Conservation (phyloP, 2,797 vertebrate species). For the Arnoldichthys spilopterus region DNA sequence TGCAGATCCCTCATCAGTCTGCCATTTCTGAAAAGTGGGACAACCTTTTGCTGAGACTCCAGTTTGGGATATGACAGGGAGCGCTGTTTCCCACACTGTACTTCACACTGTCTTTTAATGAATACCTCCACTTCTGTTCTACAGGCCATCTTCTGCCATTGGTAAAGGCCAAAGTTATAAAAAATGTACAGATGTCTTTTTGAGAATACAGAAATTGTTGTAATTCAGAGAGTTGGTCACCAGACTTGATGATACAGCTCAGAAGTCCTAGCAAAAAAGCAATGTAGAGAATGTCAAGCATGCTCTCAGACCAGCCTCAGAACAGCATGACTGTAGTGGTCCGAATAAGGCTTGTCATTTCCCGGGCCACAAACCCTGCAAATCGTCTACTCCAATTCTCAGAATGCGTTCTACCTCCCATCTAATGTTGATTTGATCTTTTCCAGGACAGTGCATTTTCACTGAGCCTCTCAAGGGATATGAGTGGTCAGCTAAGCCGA, state of each 20-base stretch:
- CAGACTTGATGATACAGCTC: neutral
- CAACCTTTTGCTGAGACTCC: neutral
- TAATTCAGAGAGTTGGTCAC: neutral
- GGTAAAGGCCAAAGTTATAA: neutral
- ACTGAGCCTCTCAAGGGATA: constrained; percentile 37
- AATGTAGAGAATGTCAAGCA: neutral
- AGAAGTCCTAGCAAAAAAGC: neutral
- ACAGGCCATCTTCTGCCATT: neutral
- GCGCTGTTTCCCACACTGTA: neutral
- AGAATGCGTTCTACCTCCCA: constrained; percentile 26
- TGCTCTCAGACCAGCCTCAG: neutral
- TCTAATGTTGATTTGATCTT: constrained; percentile 49
- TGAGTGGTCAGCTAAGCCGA: constrained; percentile 43
- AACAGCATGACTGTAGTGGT: neutral
- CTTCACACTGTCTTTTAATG: constrained; percentile 4
- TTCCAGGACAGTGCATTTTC: constrained; percentile 21
- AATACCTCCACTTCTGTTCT: neutral
- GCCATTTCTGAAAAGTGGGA: neutral
- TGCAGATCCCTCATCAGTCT: neutral
- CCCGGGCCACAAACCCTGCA: constrained; percentile 28
- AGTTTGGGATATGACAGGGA: neutral
- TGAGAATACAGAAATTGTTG: neutral
- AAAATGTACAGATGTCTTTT: neutral
- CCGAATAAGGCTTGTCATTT: constrained; percentile 22
- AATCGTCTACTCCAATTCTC: constrained; percentile 9